A percentile compares a stretch with the other conserved stretches of the same genome.
Conservation (phyloP, 2,888 invertebrate species). For the Phania funesta region DNA sequence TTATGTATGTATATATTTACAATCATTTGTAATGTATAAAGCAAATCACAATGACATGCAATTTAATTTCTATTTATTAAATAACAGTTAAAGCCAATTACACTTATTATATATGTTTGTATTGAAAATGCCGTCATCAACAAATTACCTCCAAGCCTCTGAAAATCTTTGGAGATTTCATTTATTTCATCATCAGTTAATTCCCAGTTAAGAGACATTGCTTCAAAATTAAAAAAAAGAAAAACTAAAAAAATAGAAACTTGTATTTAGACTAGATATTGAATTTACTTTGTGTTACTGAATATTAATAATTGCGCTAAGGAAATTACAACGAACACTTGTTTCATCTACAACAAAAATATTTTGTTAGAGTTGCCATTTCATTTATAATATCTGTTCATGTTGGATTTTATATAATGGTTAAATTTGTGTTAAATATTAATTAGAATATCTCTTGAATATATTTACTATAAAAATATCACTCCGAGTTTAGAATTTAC, state of each 20-base stretch:
- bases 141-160: constrained; percentile 80
- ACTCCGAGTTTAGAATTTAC: too few species aligned
- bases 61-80: constrained; percentile 2
- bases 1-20: neutral
- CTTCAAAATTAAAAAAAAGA: neutral
- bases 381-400: neutral
- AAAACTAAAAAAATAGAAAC: neutral
- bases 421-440: too few species aligned
- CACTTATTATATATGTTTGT: neutral
- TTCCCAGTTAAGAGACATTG: constrained; percentile 69
- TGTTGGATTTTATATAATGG: too few species aligned
- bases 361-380: constrained; percentile 30
- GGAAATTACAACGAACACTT: too few species aligned
- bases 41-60: constrained; percentile 20
- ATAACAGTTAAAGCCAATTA: neutral
- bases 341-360: too few species aligned
- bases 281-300: too few species aligned
- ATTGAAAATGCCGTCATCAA: neutral
- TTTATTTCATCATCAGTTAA: constrained; percentile 80
- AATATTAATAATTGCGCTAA: too few species aligned
- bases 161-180: constrained; percentile 80
- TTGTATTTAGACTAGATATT: neutral
- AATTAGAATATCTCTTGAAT: too few species aligned
- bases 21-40: too few species aligned
- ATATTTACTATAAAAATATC: too few species aligned